Conservation (phyloP, 2,113 vertebrate species). For the Cavia porcellus region DNA sequence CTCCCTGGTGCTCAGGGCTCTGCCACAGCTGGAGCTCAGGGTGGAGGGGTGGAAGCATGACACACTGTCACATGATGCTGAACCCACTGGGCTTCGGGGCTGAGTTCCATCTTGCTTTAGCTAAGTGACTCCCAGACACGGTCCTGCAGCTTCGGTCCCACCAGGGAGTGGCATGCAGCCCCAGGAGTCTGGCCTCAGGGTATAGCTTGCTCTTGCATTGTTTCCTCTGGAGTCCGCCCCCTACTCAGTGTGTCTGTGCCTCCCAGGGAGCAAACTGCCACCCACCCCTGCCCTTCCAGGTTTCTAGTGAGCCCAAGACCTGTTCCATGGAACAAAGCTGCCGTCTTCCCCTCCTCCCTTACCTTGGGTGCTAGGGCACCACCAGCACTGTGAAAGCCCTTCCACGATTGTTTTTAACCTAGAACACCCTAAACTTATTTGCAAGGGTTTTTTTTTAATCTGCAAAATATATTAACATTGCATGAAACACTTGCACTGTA, state of each 20-base stretch:
- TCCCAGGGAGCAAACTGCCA: not conserved
- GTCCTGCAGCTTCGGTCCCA: not conserved
- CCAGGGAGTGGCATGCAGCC: too few relatives aligned
- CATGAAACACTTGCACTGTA: not conserved
- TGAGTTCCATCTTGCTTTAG: not conserved
- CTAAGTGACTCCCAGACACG: not conserved
- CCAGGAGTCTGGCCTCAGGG: not conserved
- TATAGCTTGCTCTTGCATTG: too few relatives aligned
- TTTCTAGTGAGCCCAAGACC: not conserved
- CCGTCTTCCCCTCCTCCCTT: accelerated
- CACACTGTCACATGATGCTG: too few relatives aligned
- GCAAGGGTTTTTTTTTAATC: accelerated
- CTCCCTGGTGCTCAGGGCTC: too few relatives aligned
- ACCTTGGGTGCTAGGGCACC: accelerated
- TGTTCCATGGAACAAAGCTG: too few relatives aligned
- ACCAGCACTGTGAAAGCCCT: accelerated
- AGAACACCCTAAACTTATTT: too few relatives aligned
- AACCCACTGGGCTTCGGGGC: too few relatives aligned
- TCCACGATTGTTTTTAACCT: not conserved
- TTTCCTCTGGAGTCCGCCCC: not conserved
- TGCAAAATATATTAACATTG: not conserved
- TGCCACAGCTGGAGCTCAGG: not conserved
- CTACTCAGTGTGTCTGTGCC: not conserved
- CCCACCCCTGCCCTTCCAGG: too few relatives aligned
- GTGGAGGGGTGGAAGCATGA: not conserved